phyloP scores from a whole-genome alignment of 1,140 invertebrate species.

The Cydia strobilella region DNA sequence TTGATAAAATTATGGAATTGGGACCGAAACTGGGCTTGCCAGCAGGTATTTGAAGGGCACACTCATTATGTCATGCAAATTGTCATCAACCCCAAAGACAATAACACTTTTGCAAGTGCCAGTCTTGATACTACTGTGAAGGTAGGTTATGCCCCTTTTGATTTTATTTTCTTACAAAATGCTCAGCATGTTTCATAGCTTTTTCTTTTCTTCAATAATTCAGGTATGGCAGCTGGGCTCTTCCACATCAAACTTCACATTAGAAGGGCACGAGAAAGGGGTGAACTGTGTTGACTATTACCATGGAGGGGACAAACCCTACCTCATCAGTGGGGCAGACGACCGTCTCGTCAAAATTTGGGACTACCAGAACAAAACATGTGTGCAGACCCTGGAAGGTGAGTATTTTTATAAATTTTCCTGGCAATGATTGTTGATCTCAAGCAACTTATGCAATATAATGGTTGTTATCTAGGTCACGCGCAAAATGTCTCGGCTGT shows the following conservation, averaged over 20 bases:
- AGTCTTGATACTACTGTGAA: slow-evolving; percentile 98
- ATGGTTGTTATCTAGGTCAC: slow-evolving; percentile 81
- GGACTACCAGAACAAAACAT: slow-evolving; percentile 99
- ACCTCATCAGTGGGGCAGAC: slow-evolving; percentile 99
- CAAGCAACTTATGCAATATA: not conserved
- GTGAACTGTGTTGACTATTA: slow-evolving; percentile 99
- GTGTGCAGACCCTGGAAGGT: slow-evolving; percentile 99
- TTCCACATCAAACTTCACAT: slow-evolving; percentile 97
- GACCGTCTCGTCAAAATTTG: slow-evolving; percentile 99
- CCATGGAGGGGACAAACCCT: slow-evolving; percentile 99
- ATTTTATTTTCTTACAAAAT: slow-evolving; percentile 1
- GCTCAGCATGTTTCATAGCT: slow-evolving; percentile 22
- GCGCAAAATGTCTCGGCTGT: slow-evolving; percentile 97
- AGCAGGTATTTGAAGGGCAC: slow-evolving; percentile 98
- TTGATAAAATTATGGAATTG: slow-evolving; percentile 99
- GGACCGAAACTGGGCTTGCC: slow-evolving; percentile 98
- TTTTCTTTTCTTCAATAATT: slow-evolving; percentile 21
- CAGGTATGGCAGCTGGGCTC: slow-evolving; percentile 98
- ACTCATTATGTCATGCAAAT: slow-evolving; percentile 99
- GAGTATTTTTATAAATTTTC: slow-evolving; percentile 48
- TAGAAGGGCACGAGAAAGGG: slow-evolving; percentile 99
- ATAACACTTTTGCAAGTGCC: slow-evolving; percentile 99
- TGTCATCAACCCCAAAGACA: slow-evolving; percentile 99
- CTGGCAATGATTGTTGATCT: not conserved
- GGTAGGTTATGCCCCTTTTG: slow-evolving; percentile 81